Conservation (phyloP, 2,797 vertebrate genomes). For the Coranthus polyacanthus region DNA sequence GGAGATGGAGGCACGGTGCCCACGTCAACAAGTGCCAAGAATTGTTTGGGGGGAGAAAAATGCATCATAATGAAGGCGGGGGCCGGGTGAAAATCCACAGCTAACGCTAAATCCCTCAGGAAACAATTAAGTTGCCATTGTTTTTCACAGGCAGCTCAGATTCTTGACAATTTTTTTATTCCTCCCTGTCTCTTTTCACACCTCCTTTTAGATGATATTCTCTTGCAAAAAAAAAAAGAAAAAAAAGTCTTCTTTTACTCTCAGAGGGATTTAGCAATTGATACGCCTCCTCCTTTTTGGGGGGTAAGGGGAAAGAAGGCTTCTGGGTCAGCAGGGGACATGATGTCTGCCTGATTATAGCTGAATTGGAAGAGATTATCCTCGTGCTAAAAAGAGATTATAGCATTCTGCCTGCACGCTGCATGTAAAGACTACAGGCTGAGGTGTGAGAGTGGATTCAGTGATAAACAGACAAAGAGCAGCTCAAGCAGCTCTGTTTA, state of each 20-base stretch:
- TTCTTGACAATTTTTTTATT: conserved; percentile 9
- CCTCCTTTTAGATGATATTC: conserved; percentile 42
- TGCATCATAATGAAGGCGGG: conserved; percentile 69
- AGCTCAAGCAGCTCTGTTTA: conserved; percentile 19
- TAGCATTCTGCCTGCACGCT: conserved; percentile 1
- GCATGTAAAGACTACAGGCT: conserved; percentile 37
- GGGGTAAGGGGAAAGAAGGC: conserved; percentile 6
- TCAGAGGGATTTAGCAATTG: conserved; percentile 54
- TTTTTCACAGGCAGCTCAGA: conserved; percentile 49
- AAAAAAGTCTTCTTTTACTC: not conserved
- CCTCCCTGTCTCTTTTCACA: conserved; percentile 15
- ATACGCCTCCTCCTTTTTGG: conserved; percentile 29
- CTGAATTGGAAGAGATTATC: conserved; percentile 66
- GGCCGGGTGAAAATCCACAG: conserved; percentile 47
- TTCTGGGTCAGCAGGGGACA: conserved; percentile 63
- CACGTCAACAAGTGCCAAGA: conserved; percentile 75
- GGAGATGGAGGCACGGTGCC: conserved; percentile 65
- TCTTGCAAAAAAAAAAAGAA: not conserved
- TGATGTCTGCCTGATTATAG: conserved; percentile 63
- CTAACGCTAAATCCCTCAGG: conserved; percentile 74
- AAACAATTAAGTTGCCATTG: conserved; percentile 74
- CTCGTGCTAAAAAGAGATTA: conserved; percentile 65
- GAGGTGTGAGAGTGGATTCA: conserved; percentile 28
- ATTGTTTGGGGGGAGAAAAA: conserved; percentile 43
- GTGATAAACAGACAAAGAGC: conserved; percentile 52